These are phyloP conservation scores for Ondatra zibethicus DNA, from an alignment of 2,113 vertebrate species.

Conservation along the genomic window DNA sequence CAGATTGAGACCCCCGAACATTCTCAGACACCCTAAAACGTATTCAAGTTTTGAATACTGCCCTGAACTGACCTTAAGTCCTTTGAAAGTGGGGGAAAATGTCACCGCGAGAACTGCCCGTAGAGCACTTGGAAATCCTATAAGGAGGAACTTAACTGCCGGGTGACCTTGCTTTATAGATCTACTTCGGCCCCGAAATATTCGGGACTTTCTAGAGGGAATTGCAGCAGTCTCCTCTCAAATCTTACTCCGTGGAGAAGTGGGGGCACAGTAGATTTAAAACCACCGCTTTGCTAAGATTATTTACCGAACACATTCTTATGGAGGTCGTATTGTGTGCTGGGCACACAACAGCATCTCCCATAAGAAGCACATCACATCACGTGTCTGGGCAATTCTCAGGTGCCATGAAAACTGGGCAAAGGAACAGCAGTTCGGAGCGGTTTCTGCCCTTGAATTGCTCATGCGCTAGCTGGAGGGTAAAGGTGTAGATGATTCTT, in stretches of 20 bases:
- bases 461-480: neutral
- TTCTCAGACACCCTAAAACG: neutral
- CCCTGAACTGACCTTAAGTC: conserved; percentile 33
- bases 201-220: neutral
- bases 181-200: neutral
- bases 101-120: neutral
- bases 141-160: neutral
- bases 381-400: neutral
- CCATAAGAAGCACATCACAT: neutral
- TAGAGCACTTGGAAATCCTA: conserved; percentile 56
- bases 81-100: neutral
- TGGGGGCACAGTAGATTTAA: neutral
- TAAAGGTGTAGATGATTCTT: neutral
- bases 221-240: neutral
- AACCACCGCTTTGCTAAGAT: neutral
- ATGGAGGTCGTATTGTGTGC: neutral
- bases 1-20: neutral
- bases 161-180: neutral
- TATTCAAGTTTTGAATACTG: neutral
- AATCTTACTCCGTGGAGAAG: neutral
- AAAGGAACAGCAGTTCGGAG: neutral
- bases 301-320: neutral
- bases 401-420: neutral
- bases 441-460: neutral
- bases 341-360: neutral